Conservation (phyloP, 2,113 vertebrate species). For the Cyprinodon variegatus region DNA sequence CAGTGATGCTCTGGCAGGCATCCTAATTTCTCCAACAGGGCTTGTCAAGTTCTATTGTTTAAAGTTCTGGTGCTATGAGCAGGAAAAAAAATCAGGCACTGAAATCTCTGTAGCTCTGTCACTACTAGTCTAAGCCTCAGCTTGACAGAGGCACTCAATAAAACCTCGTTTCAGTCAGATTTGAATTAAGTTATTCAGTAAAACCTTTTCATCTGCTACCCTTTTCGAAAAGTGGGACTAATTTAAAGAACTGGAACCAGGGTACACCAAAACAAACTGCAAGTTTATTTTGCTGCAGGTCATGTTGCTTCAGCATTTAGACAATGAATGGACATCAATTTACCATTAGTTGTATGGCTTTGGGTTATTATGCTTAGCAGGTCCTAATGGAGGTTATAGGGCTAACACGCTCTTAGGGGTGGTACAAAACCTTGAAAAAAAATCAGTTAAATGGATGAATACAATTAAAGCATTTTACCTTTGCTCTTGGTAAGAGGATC, state of each 20-base stretch:
- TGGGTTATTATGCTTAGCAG: too few species aligned
- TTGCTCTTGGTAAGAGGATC: too few species aligned
- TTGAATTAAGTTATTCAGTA: neutral
- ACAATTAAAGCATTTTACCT: too few species aligned
- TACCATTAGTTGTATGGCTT: too few species aligned
- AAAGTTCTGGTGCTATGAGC: slow-evolving; percentile 37
- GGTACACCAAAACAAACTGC: neutral
- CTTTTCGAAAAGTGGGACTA: neutral
- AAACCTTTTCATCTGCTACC: slow-evolving; percentile 7
- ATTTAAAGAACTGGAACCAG: neutral
- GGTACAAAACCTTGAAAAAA: too few species aligned
- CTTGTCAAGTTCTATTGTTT: slow-evolving; percentile 66
- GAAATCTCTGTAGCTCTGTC: slow-evolving; percentile 13
- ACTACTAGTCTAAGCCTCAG: slow-evolving; percentile 31
- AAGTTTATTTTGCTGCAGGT: too few species aligned
- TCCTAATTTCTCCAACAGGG: slow-evolving; percentile 62
- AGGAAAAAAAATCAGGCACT: slow-evolving; percentile 24
- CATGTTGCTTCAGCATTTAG: too few species aligned
- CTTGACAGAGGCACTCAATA: slow-evolving; percentile 3
- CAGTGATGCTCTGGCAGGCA: slow-evolving; percentile 60
- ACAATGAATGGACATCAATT: too few species aligned
- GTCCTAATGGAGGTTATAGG: too few species aligned
- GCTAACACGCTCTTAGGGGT: too few species aligned
- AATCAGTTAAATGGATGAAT: too few species aligned
- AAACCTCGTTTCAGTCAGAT: neutral